Evolutionary conservation across 2,113 vertebrate genomes (phyloP), one percentile per base, ranked within the genome.

Genomic region (Lathamus discolor): DNA sequence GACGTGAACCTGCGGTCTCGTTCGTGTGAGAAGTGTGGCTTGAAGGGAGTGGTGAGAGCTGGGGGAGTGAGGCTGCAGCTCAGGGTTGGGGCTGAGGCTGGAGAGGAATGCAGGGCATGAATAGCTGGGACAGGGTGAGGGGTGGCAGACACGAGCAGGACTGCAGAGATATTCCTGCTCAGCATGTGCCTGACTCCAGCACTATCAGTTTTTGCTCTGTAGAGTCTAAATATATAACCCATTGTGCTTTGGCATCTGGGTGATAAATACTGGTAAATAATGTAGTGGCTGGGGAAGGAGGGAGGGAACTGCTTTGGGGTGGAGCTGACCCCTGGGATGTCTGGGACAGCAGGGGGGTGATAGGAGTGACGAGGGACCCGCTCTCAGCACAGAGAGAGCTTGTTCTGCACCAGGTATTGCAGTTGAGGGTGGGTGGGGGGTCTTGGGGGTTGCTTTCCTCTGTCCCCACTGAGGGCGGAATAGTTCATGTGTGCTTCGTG

Each of bases 181-280:
- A 0, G 67, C 94, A 54, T 77, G 70, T 83, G 74, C 61, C 54
- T 1, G 7, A 55, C 85, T 92, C 78, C 62, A 76, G 62, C n/a
- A 3, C 83, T 92, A 78, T 96, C 90, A 57, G 83, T 22, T 88
- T 89, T 86, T 94, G n/a, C 83, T 85, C 83, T 82, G 57, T 23
- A 13, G 31, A 46, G 44, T 84, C 88, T 88, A 79, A 93, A 89
- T 95, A 87, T 92, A 54, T 74, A 84, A 79, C 78, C 84, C 28
- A 14, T 79, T 79, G 44, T 93, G 73, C 80, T 75, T 51, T 86
- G 86, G 79, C 64, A 63, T 86, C 73, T 93, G 51, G 44, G 43
- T 85, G 93, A 84, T 95, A 88, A 88, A 62, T 37, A 62, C 69
- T 41, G 79, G 80, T 96, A 91, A 89, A 77, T 92, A 94, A 76